Evolutionary conservation across 2,888 invertebrate species (phyloP), one percentile per base, ranked within the genome.

Genomic region (Drosophila austrosaltans): DNA sequence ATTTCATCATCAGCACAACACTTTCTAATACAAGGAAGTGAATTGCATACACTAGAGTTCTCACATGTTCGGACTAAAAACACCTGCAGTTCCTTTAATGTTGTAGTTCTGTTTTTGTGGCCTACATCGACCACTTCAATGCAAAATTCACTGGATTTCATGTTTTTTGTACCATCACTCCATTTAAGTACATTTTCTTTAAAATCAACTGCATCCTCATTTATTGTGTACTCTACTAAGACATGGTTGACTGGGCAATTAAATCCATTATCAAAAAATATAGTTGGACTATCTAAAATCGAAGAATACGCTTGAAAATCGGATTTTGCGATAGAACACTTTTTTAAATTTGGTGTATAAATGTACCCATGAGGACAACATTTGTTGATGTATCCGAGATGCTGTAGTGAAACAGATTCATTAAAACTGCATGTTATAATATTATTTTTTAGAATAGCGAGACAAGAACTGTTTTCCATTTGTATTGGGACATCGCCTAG

Each of bases 1-100:
- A 91, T 84, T 76, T 91, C 89, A n/a, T 90, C 89, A 64, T 90
- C 89, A 10, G 75, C 77, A 66, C 92, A 92, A 67, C 92, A 92
- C 63, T 89, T 86, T 36, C 91, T 81, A 22, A 92, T 77, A 68
- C 92, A 92, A 0, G 92, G 90, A 8, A 92, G 70, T 0, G 64
- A 66, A n/a, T 85, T 65, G 66, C 82, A 82, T 39, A 82, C 53
- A 57, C 69, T 66, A 0, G 36, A 8, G 16, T 70, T 42, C 60
- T 89, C 82, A 63, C 91, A 91, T 2, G 80, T 77, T 3, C 90
- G 86, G 36, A 91, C 73, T 30, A 89, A 36, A 64, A 72, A 89
- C 1, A 48, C 40, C 66, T 56, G 60, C 73, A 78, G 44, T 58
- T 59, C 28, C n/a, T 40, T 48, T 36, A 48, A 22, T 53, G 75